Base-by-base conservation (phyloP, 2,888 invertebrate genomes). In the Aporophyla lueneburgensis region DNA sequence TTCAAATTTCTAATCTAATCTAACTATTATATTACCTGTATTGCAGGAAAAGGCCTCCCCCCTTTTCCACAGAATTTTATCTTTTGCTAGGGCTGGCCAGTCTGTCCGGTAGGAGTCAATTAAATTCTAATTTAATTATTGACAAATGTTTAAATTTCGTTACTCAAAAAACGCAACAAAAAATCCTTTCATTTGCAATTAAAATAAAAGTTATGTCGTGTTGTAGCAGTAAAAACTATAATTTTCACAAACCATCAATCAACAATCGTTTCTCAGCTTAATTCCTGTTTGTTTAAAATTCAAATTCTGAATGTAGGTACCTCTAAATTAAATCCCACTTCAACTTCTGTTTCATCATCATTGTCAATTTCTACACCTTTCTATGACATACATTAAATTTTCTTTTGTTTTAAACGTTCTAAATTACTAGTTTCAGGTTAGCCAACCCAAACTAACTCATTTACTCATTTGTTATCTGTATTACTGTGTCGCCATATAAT, bases 401-500 rank as follows among this genome's bases (percentile, higher is more conserved):
- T 40, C 58, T 71, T 71, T 75, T 69, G 74, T 85, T 70, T 54
- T 5, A 24, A 58, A 53, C 12, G 75, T 56, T 24, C 84, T 69
- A 75, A 74, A 84, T 83, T 58, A 71, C 49, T 21, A 40, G 40
- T 71, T 86, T 83, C 63, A 78, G 71, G 70, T 86, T 66, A 74
- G 71, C 76, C 63, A 85, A 84, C 54, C 74, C 33, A 56, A 2
- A 74, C 56, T 75, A 75, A 85, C 69, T 77, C 77, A 84, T 75
- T 56, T 49, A 76, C 65, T 76, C 76, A 83, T 70, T 62, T 77
- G 43, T 69, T 78, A 81, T 73, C 63, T 21, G 71, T 86, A 76
- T 74, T 67, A 79, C 71, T 75, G 73, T 84, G 79, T 83, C 76
- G 66, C 59, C 53, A 69, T 68, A 63, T 54, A 76, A 76, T 76